Percentiles rank a stretch among this genome's conserved stretches.
phyloP scores from a whole-genome alignment of 2,888 invertebrate species.

The Mystacides longicornis region DNA sequence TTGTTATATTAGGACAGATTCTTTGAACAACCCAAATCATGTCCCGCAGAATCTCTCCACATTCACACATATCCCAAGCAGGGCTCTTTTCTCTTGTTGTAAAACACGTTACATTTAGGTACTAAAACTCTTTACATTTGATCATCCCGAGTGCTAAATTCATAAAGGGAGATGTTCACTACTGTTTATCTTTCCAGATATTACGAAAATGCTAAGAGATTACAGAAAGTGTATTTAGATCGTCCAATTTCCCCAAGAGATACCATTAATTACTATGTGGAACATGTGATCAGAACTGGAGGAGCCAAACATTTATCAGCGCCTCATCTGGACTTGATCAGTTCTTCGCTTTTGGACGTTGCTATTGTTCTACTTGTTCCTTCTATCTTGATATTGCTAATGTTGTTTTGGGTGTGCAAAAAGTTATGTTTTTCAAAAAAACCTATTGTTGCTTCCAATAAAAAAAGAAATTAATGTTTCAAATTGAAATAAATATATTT shows the following conservation, averaged over 20 bases:
- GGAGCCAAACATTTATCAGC: conserved; percentile 20
- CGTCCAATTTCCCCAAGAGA: conserved; percentile 21
- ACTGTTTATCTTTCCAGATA: conserved; percentile 16
- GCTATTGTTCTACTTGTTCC: not conserved
- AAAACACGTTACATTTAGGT: too few relatives aligned
- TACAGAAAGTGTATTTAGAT: conserved; percentile 13
- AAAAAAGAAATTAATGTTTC: too few relatives aligned
- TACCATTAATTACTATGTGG: conserved; percentile 12
- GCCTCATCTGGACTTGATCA: conserved; percentile 8
- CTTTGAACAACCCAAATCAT: too few relatives aligned
- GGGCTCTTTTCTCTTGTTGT: too few relatives aligned
- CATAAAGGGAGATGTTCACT: too few relatives aligned
- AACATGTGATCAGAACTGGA: conserved; percentile 20
- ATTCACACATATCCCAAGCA: too few relatives aligned
- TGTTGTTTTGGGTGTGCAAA: not conserved
- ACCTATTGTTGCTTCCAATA: too few relatives aligned
- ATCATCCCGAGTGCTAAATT: too few relatives aligned
- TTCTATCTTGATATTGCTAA: not conserved
- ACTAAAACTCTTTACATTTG: too few relatives aligned
- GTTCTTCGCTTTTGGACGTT: conserved; percentile 17
- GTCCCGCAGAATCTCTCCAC: too few relatives aligned
- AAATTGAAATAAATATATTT: too few relatives aligned
- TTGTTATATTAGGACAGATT: too few relatives aligned
- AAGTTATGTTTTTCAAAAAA: not conserved
- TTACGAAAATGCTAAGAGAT: conserved; percentile 13